Evolutionary conservation across 2,797 vertebrate genomes (phyloP).

Genomic region (Choloepus didactylus): DNA sequence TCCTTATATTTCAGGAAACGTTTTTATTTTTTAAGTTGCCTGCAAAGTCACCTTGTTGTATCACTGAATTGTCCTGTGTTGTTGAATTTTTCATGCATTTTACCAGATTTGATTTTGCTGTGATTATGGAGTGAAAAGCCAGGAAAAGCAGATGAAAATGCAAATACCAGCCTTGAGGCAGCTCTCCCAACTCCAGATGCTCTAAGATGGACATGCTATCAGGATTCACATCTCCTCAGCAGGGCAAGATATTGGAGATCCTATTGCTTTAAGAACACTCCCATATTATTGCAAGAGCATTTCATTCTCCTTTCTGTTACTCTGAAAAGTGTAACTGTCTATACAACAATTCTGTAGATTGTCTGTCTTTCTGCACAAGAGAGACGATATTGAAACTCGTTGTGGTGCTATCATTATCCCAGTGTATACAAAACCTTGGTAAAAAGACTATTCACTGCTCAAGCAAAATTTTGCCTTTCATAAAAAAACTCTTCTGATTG

Average conservation of each 20-base stretch:
- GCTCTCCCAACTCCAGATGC: not conserved
- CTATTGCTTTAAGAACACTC: not conserved
- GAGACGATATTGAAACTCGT: not conserved
- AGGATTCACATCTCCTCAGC: not conserved
- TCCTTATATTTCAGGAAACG: not conserved
- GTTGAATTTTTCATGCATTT: constrained; percentile 57
- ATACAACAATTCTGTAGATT: not conserved
- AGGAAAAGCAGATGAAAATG: not conserved
- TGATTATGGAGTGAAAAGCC: not conserved
- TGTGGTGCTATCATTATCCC: not conserved
- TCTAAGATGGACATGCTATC: not conserved
- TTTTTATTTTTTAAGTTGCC: constrained; percentile 11
- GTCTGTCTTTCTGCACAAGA: not conserved
- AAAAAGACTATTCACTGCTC: constrained; percentile 36
- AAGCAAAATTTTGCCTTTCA: constrained; percentile 61
- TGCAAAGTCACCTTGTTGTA: constrained; percentile 5
- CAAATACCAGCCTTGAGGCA: not conserved
- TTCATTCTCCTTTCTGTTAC: not conserved
- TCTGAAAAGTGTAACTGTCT: constrained; percentile 1
- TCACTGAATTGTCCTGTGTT: not conserved
- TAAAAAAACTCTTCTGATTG: constrained; percentile 55
- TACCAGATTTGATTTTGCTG: not conserved
- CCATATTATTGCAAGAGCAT: not conserved
- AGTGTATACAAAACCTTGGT: constrained; percentile 41
- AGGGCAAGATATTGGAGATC: not conserved